Conservation (phyloP, 2,888 invertebrate species). For the Bhutanitis thaidina region DNA sequence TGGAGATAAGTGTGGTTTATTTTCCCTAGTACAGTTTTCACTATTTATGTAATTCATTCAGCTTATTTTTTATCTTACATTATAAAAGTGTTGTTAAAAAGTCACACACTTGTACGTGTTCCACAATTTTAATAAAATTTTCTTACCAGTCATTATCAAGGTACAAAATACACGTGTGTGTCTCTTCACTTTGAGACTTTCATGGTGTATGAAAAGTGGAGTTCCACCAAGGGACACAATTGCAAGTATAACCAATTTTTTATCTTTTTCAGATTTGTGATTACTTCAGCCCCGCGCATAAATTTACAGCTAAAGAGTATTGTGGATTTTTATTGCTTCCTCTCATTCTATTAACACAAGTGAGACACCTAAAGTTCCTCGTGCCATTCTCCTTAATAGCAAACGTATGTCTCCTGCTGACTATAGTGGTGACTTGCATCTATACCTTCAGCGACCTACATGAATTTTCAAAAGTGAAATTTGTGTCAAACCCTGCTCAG, state of each 20-base stretch:
- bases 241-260: background rate
- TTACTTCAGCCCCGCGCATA: slow-evolving; percentile 47
- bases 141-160: too few species aligned
- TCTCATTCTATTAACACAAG: slow-evolving; percentile 83
- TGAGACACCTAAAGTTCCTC: slow-evolving; percentile 87
- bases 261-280: slow-evolving; percentile 76
- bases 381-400: slow-evolving; percentile 94
- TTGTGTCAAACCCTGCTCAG: slow-evolving; percentile 65
- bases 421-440: slow-evolving; percentile 89
- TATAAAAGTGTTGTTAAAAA: too few species aligned
- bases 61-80: too few species aligned
- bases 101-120: too few species aligned
- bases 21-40: too few species aligned
- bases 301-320: slow-evolving; percentile 80
- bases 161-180: too few species aligned
- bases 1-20: too few species aligned
- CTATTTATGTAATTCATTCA: too few species aligned
- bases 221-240: too few species aligned
- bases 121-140: too few species aligned
- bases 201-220: too few species aligned
- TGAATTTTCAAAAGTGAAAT: slow-evolving; percentile 40
- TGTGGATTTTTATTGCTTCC: slow-evolving; percentile 84
- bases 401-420: slow-evolving; percentile 87
- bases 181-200: too few species aligned
- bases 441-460: slow-evolving; percentile 83